A percentile compares a stretch with the other conserved stretches of the same genome.
Conservation (phyloP, 2,113 vertebrate genomes). For the Saguinus midas region DNA sequence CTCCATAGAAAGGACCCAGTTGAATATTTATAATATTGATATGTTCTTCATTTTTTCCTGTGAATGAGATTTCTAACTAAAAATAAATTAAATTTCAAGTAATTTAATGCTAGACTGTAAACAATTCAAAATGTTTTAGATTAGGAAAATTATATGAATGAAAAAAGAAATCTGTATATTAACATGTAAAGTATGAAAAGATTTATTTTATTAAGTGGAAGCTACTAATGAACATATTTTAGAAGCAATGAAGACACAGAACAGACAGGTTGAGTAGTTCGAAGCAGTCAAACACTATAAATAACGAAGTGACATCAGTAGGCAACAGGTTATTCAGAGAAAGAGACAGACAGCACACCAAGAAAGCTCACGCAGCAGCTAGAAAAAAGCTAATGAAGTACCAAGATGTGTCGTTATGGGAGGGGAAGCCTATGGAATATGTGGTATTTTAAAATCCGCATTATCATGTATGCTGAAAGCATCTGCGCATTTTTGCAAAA, state of each 20-base stretch:
- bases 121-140: conserved; percentile 27
- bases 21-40: not conserved
- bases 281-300: not conserved
- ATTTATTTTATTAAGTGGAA: not conserved
- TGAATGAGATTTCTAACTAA: conserved; percentile 7
- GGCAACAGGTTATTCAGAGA: not conserved
- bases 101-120: not conserved
- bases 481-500: not conserved
- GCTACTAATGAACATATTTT: not conserved
- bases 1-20: not conserved
- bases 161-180: not conserved
- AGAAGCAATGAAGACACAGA: conserved; percentile 31
- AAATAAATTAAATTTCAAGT: conserved; percentile 1
- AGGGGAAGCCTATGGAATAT: not conserved
- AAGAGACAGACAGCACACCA: not conserved
- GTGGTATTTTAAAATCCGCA: not conserved
- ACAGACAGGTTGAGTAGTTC: not conserved
- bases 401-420: not conserved
- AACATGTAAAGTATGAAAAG: not conserved
- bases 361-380: not conserved
- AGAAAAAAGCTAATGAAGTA: not conserved
- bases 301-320: not conserved
- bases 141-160: conserved; percentile 41
- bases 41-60: not conserved
- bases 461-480: not conserved